Conservation (phyloP, 2,113 vertebrate species). For the Coptodon rendalli region DNA sequence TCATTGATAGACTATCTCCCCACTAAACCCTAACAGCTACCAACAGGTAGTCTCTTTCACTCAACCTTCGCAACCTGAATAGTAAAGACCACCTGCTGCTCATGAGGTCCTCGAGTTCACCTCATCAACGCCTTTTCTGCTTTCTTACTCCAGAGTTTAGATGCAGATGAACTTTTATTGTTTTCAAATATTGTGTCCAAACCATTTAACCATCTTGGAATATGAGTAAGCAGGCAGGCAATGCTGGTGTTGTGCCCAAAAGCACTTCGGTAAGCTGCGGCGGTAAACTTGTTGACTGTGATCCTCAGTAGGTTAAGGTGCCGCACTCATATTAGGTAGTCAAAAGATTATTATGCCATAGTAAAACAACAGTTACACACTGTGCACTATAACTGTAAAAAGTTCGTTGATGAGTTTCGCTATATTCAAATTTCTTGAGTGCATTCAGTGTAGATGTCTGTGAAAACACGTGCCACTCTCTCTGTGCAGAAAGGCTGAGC, state of each 20-base stretch:
- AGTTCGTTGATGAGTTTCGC: not conserved
- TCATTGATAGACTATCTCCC: not conserved
- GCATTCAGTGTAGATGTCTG: not conserved
- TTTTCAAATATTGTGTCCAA: not conserved
- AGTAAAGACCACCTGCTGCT: constrained; percentile 20
- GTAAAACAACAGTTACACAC: not conserved
- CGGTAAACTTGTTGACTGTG: not conserved
- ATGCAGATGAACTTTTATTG: not conserved
- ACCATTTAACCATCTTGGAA: not conserved
- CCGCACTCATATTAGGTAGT: not conserved
- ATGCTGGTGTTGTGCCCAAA: not conserved
- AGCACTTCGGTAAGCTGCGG: not conserved
- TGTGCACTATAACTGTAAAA: not conserved
- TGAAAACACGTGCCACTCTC: not conserved
- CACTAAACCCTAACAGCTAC: not conserved
- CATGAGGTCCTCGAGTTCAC: not conserved
- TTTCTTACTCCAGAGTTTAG: not conserved
- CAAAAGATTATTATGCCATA: not conserved
- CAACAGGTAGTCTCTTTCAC: not conserved
- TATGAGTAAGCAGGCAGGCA: not conserved
- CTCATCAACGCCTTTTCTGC: not conserved
- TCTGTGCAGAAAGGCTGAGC: not conserved
- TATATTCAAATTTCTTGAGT: not conserved
- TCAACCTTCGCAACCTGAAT: not conserved
- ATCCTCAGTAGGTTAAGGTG: not conserved